A percentile compares a stretch with the other conserved stretches of the same genome.
phyloP scores from a whole-genome alignment of 2,888 invertebrate genomes.

The Lycaena phlaeas region DNA sequence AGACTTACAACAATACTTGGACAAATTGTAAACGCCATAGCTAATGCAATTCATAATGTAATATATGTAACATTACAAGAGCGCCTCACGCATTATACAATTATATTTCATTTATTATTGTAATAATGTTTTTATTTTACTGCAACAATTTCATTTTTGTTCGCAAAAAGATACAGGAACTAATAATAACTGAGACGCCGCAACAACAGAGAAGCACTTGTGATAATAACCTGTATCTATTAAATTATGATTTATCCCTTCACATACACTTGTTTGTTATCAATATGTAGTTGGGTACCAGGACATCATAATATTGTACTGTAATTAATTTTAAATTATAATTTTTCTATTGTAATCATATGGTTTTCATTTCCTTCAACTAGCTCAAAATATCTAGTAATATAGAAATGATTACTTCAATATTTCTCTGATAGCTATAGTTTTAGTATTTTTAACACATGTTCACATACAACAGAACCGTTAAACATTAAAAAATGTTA shows the following conservation, averaged over 20 bases:
- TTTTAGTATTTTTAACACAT: too few relatives aligned
- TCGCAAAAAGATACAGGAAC: background rate
- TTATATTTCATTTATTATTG: slow-evolving; percentile 6
- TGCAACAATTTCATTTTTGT: background rate
- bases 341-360: slow-evolving; percentile 62
- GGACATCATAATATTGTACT: slow-evolving; percentile 52
- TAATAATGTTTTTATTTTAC: slow-evolving; percentile 6
- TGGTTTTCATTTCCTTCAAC: slow-evolving; percentile 32
- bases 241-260: slow-evolving; percentile 17
- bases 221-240: background rate
- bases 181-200: slow-evolving; percentile 25
- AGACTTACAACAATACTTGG: slow-evolving; percentile 94
- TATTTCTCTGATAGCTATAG: too few relatives aligned
- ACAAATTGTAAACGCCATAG: slow-evolving; percentile 92
- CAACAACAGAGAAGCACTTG: too few relatives aligned
- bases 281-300: slow-evolving; percentile 36
- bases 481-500: too few relatives aligned
- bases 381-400: slow-evolving; percentile 9
- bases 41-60: slow-evolving; percentile 60
- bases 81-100: slow-evolving; percentile 42
- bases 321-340: slow-evolving; percentile 74
- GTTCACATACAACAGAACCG: too few relatives aligned
- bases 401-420: too few relatives aligned
- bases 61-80: slow-evolving; percentile 58
- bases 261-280: slow-evolving; percentile 30